Evolutionary conservation across 2,888 invertebrate species (phyloP), one percentile per base, ranked within the genome.

Genomic region (Leucozona laternaria): DNA sequence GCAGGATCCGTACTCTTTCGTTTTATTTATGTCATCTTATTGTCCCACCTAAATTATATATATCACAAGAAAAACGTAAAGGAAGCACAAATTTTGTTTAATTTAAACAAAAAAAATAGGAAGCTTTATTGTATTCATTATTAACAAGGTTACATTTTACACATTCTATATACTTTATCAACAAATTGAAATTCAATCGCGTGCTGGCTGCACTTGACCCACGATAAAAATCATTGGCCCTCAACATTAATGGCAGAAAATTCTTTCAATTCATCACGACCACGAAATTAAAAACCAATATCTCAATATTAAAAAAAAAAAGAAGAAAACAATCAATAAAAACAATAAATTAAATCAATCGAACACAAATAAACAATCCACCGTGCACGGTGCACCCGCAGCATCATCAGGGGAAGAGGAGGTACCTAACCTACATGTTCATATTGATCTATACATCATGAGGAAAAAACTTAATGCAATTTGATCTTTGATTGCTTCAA

Each of bases 131-230:
- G 31, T 2, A 22, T 50, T 22, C 2, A 50, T 22, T 13, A 25
- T 13, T 2, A 53, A 4, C 53, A 53, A 53, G 53, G 15, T 25
- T 53, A 53, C 7, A 28, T 8, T 7, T 15, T 15, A 17, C 57
- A 34, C 5, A 11, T 6, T 13, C 5, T 4, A 20, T n/a, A 34
- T 31, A 34, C 13, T 20, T 20, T 2, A 34, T 45, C 4, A 53
- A n/a, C 15, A 62, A 25, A 31, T 85, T 22, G 86, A 75, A 81
- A 78, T 57, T 64, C 40, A 66, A 86, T 86, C 75, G 37, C 45
- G 8, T 57, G 48, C 73, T 82, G 78, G 48, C 73, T 82, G 78
- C 78, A 82, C 86, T 86, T 86, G 86, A 79, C 82, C 82, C 70
- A 53, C 58, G 75, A 76, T 55, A 50, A 55, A 58, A 58, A 34